These are phyloP conservation scores for Cosmia trapezina DNA, from an alignment of 2,888 invertebrate species.

Conservation along the genomic window DNA sequence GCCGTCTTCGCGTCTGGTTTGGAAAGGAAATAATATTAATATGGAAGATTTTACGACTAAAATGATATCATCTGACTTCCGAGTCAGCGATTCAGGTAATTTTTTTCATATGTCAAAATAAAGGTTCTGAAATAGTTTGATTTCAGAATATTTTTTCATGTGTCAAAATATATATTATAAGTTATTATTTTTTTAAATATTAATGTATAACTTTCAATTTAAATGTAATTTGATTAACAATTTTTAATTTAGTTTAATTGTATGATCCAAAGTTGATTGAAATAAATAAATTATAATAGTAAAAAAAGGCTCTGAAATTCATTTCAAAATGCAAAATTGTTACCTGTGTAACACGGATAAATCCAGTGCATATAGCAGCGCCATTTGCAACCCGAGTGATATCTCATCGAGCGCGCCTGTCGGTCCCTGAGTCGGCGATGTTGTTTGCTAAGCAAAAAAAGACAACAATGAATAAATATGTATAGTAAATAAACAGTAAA, in stretches of 20 bases:
- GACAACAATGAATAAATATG: too few species aligned
- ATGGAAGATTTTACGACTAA: neutral
- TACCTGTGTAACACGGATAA: slow-evolving; percentile 93
- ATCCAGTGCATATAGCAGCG: slow-evolving; percentile 95
- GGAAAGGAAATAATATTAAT: neutral
- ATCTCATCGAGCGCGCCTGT: slow-evolving; percentile 94
- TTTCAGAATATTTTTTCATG: too few species aligned
- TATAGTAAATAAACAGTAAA: neutral
- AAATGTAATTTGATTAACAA: too few species aligned
- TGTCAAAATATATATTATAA: too few species aligned
- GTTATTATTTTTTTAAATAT: too few species aligned
- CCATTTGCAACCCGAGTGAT: slow-evolving; percentile 94
- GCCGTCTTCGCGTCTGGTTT: slow-evolving; percentile 92
- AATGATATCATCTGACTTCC: neutral
- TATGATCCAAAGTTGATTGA: too few species aligned
- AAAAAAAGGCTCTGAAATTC: neutral
- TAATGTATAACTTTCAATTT: too few species aligned
- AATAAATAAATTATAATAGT: too few species aligned
- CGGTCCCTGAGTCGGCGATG: slow-evolving; percentile 85
- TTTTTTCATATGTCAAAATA: neutral
- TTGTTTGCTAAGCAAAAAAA: slow-evolving; percentile 77
- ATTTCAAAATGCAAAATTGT: slow-evolving; percentile 4
- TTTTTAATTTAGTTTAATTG: too few species aligned
- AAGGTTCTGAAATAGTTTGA: neutral
- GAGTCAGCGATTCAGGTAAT: neutral